A percentile compares a stretch with the other conserved stretches of the same genome.
phyloP scores from a whole-genome alignment of 2,797 vertebrate genomes.

The Knipowitschia caucasica region DNA sequence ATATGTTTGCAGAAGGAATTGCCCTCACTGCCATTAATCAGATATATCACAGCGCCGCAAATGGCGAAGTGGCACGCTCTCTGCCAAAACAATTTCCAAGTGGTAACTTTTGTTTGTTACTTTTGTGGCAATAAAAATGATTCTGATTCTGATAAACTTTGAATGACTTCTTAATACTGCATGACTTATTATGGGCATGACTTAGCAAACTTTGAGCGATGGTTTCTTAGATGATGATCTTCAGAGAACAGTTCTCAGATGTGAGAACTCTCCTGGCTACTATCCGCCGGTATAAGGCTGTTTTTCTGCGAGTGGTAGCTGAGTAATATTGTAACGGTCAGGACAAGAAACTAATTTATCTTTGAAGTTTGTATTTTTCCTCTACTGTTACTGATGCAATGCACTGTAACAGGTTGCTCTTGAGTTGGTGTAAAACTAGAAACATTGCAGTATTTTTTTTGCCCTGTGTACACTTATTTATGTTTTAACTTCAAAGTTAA shows the following conservation, averaged over 20 bases:
- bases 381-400: constrained; percentile 58
- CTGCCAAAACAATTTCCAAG: too few relatives aligned
- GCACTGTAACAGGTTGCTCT: constrained; percentile 32
- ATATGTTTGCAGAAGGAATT: neutral
- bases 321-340: constrained; percentile 34
- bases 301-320: constrained; percentile 11
- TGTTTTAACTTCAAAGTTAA: neutral
- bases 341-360: constrained; percentile 31
- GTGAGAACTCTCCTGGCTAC: constrained; percentile 2
- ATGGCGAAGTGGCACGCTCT: too few relatives aligned
- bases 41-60: too few relatives aligned
- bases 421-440: constrained; percentile 16
- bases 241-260: constrained; percentile 30
- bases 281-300: constrained; percentile 15
- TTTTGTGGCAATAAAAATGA: too few relatives aligned
- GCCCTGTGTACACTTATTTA: neutral
- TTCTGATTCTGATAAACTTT: too few relatives aligned
- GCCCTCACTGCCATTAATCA: neutral
- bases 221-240: constrained; percentile 15
- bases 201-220: constrained; percentile 27
- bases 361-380: constrained; percentile 24
- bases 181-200: neutral
- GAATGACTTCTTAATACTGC: neutral
- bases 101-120: too few relatives aligned
- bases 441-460: constrained; percentile 11